Conservation (phyloP, 2,113 vertebrate species). For the Gobius niger region DNA sequence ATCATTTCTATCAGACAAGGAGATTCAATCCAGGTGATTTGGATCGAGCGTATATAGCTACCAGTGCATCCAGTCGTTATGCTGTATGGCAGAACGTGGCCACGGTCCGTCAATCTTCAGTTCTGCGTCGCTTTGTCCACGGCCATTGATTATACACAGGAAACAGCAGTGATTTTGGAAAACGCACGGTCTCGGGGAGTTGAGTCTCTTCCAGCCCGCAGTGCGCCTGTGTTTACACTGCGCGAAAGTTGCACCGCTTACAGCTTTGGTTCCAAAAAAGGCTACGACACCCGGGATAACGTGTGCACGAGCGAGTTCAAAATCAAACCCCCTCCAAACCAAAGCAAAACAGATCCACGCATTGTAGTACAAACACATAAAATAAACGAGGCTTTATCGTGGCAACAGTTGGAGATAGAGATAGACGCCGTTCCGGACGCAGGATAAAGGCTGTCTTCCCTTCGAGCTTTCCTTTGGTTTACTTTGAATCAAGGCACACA, state of each 20-base stretch:
- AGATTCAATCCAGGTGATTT: background rate
- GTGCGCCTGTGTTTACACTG: conserved; percentile 69
- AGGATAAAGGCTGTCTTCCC: conserved; percentile 20
- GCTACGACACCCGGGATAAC: background rate
- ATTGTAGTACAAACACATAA: background rate
- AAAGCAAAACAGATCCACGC: background rate
- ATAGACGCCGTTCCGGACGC: conserved; percentile 22
- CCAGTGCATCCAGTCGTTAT: background rate
- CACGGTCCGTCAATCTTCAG: background rate
- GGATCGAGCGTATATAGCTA: too few relatives aligned
- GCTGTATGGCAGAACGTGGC: background rate
- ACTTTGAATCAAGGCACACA: conserved; percentile 31
- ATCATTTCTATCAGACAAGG: too few relatives aligned
- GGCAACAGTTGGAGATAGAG: conserved; percentile 77
- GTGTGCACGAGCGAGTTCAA: background rate
- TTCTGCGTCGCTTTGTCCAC: background rate
- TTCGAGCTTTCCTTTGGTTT: conserved; percentile 1
- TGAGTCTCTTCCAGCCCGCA: conserved; percentile 68
- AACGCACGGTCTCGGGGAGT: conserved; percentile 22
- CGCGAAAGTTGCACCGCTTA: conserved; percentile 65
- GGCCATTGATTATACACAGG: background rate
- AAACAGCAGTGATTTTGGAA: conserved; percentile 11
- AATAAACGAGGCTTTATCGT: conserved; percentile 2
- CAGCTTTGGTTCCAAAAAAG: conserved; percentile 15
- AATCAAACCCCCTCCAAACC: background rate